Evolutionary conservation across 2,113 vertebrate genomes (phyloP).

Genomic region (Nothocercus julius): DNA sequence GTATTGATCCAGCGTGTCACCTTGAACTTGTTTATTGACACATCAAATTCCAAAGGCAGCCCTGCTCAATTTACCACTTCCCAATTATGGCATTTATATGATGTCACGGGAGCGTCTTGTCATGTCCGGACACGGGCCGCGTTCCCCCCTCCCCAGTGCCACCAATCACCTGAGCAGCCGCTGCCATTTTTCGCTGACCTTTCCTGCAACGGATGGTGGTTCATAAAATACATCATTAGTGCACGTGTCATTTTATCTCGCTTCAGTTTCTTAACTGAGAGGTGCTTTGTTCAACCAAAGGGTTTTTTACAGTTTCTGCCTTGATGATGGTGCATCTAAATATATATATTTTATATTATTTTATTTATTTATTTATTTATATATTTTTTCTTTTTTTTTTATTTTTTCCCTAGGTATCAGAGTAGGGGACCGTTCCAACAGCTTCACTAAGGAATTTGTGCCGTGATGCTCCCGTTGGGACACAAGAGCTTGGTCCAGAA

Average conservation of each 20-base stretch:
- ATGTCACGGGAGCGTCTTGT: constrained; percentile 91
- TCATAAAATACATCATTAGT: constrained; percentile 88
- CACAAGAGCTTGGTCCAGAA: not conserved
- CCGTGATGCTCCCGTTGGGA: accelerated
- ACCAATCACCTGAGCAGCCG: constrained; percentile 75
- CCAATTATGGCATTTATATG: constrained; percentile 99
- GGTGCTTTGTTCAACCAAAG: constrained; percentile 83
- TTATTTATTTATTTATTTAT: not conserved
- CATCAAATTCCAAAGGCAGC: constrained; percentile 89
- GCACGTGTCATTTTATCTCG: constrained; percentile 82
- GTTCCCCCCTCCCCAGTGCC: constrained; percentile 63
- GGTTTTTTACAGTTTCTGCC: constrained; percentile 74
- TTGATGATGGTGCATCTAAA: constrained; percentile 29
- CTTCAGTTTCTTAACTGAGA: constrained; percentile 78
- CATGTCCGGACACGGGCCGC: constrained; percentile 84
- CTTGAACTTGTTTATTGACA: constrained; percentile 99
- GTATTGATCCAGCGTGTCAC: constrained; percentile 98
- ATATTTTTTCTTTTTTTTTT: not conserved
- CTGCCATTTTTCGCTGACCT: constrained; percentile 88
- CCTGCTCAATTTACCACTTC: constrained; percentile 93
- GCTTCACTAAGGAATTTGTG: accelerated
- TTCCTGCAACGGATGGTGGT: constrained; percentile 84
- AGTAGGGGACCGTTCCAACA: not conserved
- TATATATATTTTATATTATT: not conserved
- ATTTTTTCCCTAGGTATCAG: not conserved